Conservation (phyloP, 2,797 vertebrate species). For the Eleutherodactylus coqui region DNA sequence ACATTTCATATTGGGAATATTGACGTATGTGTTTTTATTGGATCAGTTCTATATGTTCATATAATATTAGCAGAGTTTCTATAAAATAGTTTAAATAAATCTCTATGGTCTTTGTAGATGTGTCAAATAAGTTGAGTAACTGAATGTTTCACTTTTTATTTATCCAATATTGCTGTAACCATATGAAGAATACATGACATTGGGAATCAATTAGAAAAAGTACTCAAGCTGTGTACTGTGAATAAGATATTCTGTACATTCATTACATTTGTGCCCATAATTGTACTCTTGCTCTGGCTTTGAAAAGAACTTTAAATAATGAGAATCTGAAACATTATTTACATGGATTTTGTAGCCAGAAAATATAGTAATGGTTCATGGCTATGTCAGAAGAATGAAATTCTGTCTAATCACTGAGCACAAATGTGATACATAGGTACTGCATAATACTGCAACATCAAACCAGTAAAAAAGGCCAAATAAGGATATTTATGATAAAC, state of each 20-base stretch:
- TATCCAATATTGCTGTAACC: background rate
- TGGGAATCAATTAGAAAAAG: background rate
- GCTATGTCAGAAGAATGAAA: background rate
- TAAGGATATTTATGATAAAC: too few species aligned
- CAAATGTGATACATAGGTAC: background rate
- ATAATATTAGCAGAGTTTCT: background rate
- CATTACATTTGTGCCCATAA: background rate
- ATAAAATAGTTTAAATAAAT: background rate
- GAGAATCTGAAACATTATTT: background rate
- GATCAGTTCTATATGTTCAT: background rate
- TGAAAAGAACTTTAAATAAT: background rate
- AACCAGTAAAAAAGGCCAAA: too few species aligned
- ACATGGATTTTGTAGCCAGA: background rate
- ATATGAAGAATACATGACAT: background rate
- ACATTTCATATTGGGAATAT: background rate
- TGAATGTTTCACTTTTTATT: background rate
- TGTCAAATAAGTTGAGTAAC: background rate
- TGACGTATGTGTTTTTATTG: constrained; percentile 42
- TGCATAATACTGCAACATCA: background rate
- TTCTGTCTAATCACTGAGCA: background rate
- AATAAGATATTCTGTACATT: background rate
- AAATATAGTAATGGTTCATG: background rate
- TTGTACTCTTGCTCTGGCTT: background rate
- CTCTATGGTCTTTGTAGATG: background rate
- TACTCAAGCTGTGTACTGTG: background rate